Evolutionary conservation across 2,113 vertebrate species (phyloP), one percentile per base, ranked within the genome.

Genomic region (Furnarius figulus): DNA sequence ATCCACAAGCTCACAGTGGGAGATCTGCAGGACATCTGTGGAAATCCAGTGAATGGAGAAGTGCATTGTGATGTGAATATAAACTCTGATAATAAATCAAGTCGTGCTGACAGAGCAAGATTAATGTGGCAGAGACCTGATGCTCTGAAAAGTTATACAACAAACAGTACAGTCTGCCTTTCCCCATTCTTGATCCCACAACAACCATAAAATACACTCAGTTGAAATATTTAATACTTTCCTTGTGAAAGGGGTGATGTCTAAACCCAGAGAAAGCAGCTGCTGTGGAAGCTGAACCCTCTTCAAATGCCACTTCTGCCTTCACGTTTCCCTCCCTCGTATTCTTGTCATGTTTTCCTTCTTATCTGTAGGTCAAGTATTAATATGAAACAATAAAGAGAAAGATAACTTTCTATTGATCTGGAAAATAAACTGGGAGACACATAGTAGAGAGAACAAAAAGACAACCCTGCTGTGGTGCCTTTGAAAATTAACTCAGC

Each of bases 61-160:
- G 8, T 25, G 8, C 5, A 22, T 1, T 61, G 22, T 23, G 14
- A 8, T 68, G 23, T 14, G 25, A 82, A 28, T 23, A 20, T 5
- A 50, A 85, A 71, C 10, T 39, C 61, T 33, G 21, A 31, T 9
- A 19, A 35, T 18, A 42, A 91, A 12, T 12, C 46, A 85, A 55
- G 25, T 42, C 0, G 0, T 35, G 50, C 19, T 67, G 65, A 14
- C 39, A 25, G 8, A 74, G 10, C 15, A 55, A 2, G 19, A 30
- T 47, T 14, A 12, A 1, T 42, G 46, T 58, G n/a, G 28, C 30
- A 77, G 46, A 77, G 63, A 76, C 23, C 37, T 78, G 16, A 21
- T 82, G 61, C 3, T 44, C 66, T 75, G 61, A 72, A 82, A 93
- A 89, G 17, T 5, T 13, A 55, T 8, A 17, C 10, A 71, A 37